Evolutionary conservation across 2,797 vertebrate genomes (phyloP), one percentile per base, ranked within the genome.

Genomic region (Rhynchotus rufescens): DNA sequence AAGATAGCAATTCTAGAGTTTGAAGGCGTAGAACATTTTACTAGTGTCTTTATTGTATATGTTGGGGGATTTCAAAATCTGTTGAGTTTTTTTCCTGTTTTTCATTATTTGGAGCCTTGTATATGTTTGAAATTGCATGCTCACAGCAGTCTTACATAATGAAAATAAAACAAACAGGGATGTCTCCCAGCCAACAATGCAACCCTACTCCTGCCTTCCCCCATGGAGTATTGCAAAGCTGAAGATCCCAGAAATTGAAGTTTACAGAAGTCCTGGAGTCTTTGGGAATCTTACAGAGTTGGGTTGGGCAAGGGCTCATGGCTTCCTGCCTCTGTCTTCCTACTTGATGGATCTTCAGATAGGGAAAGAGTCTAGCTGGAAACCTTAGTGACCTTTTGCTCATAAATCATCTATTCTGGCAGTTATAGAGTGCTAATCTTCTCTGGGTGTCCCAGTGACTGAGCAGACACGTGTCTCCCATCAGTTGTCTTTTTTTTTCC

Each of bases 271-370:
- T 23, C 22, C 68, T 92, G 49, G 25, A 61, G 28, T 82, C 36
- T 77, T 88, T 54, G 65, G 57, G 61, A 92, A 86, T 56, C 62
- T 93, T 84, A 61, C 54, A 75, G 73, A 62, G 49, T 21, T 54
- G 69, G 12, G 38, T 75, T 49, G 4, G 86, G 79, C 90, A 93
- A 92, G 80, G 5, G n/a, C 15, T 66, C 84, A 75, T 5, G 0
- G 22, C 90, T 93, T 91, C 69, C 76, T 94, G 90, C 59, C 64
- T 62, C 42, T 75, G 47, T 62, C 45, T 19, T 80, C 82, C 86
- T 72, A 77, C n/a, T 78, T 80, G 79, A 94, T 93, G 57, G 61
- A 51, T 20, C 68, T 94, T 86, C 75, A 91, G 84, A 89, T 93
- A 93, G 93, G 84, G 69, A 38, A 76, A 66, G 23, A 12, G 21